Evolutionary conservation across 2,113 vertebrate genomes (phyloP).

Genomic region (Glareola pratincola): DNA sequence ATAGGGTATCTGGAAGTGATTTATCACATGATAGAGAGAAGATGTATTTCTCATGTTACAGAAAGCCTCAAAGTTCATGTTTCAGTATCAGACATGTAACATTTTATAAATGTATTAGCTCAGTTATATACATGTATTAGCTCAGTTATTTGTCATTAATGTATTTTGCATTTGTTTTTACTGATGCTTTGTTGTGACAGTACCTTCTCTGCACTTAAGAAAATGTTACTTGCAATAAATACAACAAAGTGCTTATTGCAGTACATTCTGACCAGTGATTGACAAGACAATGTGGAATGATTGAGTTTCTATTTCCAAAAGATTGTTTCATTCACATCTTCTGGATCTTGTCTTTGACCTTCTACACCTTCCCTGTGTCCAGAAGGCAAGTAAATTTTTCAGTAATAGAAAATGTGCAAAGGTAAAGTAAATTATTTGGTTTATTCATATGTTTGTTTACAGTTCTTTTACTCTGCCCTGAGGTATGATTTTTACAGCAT

Average conservation of each 20-base stretch:
- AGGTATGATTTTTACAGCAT: not conserved
- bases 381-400: constrained; percentile 27
- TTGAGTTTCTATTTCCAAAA: not conserved
- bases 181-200: not conserved
- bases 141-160: not conserved
- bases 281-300: constrained; percentile 50
- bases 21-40: constrained; percentile 2
- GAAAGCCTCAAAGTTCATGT: constrained; percentile 47
- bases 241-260: not conserved
- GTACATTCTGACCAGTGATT: constrained; percentile 39
- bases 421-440: constrained; percentile 9
- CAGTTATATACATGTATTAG: not conserved
- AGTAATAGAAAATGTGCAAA: constrained; percentile 22
- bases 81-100: not conserved
- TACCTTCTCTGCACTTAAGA: not conserved
- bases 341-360: constrained; percentile 9
- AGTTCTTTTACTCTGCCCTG: not conserved
- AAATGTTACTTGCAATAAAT: not conserved
- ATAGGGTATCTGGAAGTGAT: not conserved
- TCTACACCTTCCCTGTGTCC: not conserved
- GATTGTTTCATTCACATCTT: not conserved
- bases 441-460: not conserved
- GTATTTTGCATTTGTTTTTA: not conserved
- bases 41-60: constrained; percentile 22
- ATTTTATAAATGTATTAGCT: not conserved